Evolutionary conservation across 2,113 vertebrate species (phyloP), one percentile per base, ranked within the genome.

Genomic region (Rissa tridactyla): DNA sequence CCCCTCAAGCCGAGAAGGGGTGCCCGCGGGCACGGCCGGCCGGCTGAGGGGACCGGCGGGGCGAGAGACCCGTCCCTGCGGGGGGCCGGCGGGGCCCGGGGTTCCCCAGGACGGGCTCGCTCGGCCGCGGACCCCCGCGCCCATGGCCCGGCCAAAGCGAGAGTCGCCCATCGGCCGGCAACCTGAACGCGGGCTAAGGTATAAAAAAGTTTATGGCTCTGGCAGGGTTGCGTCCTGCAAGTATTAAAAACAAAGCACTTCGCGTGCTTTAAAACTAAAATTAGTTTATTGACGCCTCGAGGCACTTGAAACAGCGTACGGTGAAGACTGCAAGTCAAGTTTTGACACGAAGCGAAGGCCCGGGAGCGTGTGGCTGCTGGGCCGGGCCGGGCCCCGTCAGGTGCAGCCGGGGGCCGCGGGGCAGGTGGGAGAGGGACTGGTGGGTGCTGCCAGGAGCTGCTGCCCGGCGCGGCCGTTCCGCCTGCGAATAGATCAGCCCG

Each of bases 341-440:
- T 97, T 93, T 57, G 80, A 98, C 98, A 98, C 38, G 98, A 98
- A 87, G 82, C 86, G 15, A 82, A 61, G 30, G 82, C 55, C 12
- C 0, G 82, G 34, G n/a, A 69, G 52, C 42, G 12, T 4, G 91
- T 13, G 47, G 49, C 89, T 32, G 46, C 52, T 47, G 95, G 97
- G 92, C 57, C 51, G 94, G 54, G 97, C 86, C 57, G 96, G 46
- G 96, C 73, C 81, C 58, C 11, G 95, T 70, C 92, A 88, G 88
- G 95, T 95, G 92, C 79, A 47, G 94, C 10, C 58, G 22, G 77
- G 73, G 92, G 92, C 44, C 8, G 84, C 4, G 1, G 14, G 62
- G 30, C 55, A 4, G 13, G 36, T 7, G 9, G 78, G 66, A 10
- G 57, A 19, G 16, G 34, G 34, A 4, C 34, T 10, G n/a, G 1